Evolutionary conservation across 2,888 invertebrate genomes (phyloP).

Genomic region (Eurytoma californica): DNA sequence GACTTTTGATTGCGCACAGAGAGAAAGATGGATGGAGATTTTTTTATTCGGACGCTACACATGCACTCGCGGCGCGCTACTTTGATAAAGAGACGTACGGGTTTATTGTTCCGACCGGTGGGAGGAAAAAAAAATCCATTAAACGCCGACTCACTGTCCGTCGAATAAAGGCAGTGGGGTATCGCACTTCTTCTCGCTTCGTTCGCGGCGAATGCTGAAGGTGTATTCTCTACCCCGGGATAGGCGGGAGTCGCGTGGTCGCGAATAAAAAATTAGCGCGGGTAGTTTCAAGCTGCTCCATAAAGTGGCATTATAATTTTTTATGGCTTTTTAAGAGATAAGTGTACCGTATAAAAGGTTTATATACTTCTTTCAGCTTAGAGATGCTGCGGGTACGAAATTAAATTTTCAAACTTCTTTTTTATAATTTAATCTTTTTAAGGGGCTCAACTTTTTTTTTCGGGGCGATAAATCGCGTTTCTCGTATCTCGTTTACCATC

Average conservation of each 20-base stretch:
- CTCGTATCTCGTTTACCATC: too few relatives aligned
- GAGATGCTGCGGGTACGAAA: neutral
- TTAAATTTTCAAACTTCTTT: slow-evolving; percentile 16
- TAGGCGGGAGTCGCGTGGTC: neutral
- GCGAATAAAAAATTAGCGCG: slow-evolving; percentile 1
- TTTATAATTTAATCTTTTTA: too few relatives aligned
- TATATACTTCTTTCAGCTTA: neutral
- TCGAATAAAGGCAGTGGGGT: too few relatives aligned
- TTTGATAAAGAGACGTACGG: slow-evolving; percentile 16
- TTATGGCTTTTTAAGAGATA: slow-evolving; percentile 12
- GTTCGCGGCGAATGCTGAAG: neutral
- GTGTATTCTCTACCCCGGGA: neutral
- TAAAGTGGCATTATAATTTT: slow-evolving; percentile 1
- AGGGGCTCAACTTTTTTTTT: too few relatives aligned
- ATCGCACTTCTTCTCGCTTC: neutral
- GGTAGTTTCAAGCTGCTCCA: neutral
- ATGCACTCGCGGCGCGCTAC: neutral
- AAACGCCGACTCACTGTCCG: neutral
- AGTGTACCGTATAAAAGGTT: neutral
- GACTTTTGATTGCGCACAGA: neutral
- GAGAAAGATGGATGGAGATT: too few relatives aligned
- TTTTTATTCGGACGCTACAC: neutral
- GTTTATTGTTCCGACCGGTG: slow-evolving; percentile 17
- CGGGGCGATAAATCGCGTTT: too few relatives aligned
- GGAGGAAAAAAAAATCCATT: slow-evolving; percentile 8